Evolutionary conservation across 2,113 vertebrate species (phyloP), one percentile per base, ranked within the genome.

Genomic region (Aramus guarauna): DNA sequence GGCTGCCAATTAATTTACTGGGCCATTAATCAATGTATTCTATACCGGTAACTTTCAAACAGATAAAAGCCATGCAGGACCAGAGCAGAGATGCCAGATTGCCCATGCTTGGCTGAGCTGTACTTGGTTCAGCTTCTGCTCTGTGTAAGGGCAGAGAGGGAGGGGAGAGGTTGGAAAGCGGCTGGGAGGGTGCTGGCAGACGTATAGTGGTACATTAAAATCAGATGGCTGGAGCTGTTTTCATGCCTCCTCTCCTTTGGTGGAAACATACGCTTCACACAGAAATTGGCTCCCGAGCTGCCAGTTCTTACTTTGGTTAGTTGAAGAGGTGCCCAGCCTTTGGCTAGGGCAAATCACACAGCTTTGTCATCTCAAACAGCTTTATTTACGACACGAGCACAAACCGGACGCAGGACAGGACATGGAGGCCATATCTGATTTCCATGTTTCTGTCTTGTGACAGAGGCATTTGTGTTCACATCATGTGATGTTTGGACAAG

Each of bases 1-100:
- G 69, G 66, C 53, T 92, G 77, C 89, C 89, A 95, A 72, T 91
- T 95, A 71, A 95, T 94, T 96, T 92, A 59, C 58, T 81, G 84
- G 84, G n/a, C 69, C 66, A 85, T 94, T 91, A 93, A 92, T 94
- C 68, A 91, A 53, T 58, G 45, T 47, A 58, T 58, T 82, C 77
- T 91, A 12, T 95, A 56, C 37, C 0, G 0, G 60, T 73, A 94
- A 56, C 66, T 82, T 94, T 89, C 86, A 87, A 89, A 92, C 23
- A 79, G 52, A 81, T 68, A 89, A 95, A 95, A 92, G 53, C 76
- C n/a, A 41, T 11, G 27, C 48, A 36, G 83, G 53, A 82, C 53
- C 23, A 23, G 66, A 58, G 69, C 68, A 72, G 55, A 81, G 77
- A 75, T 75, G 69, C 77, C 88, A 95, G 85, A 63, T 47, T 74